phyloP scores from a whole-genome alignment of 2,797 vertebrate species.

The Cottoperca gobio region DNA sequence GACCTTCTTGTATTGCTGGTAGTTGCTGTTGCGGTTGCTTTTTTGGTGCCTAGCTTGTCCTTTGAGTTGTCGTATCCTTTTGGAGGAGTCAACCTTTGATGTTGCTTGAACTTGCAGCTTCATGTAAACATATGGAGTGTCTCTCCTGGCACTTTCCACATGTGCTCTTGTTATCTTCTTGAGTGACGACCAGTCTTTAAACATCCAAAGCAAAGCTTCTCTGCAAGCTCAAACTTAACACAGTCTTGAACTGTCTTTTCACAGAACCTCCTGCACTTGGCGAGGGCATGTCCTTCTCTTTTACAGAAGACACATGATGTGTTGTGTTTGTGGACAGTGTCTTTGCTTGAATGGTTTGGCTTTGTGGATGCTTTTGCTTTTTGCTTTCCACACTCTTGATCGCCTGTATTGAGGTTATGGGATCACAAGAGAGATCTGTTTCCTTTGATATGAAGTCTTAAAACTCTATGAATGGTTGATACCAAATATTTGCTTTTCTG shows the following conservation, averaged over 20 bases:
- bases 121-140: conserved; percentile 38
- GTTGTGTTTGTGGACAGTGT: conserved; percentile 2
- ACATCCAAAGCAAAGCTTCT: conserved; percentile 32
- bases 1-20: background rate
- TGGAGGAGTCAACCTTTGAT: background rate
- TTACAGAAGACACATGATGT: conserved; percentile 22
- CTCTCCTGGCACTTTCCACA: conserved; percentile 31
- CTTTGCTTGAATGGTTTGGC: conserved; percentile 5
- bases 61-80: background rate
- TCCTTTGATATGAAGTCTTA: background rate
- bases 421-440: background rate
- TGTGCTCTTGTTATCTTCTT: background rate
- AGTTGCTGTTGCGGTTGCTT: background rate
- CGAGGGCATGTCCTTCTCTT: background rate
- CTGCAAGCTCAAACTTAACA: conserved; percentile 15
- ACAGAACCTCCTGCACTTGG: background rate
- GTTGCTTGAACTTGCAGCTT: background rate
- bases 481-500: background rate
- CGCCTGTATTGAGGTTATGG: conserved; percentile 7
- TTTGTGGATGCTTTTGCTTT: background rate
- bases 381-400: background rate
- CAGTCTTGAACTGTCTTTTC: background rate
- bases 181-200: conserved; percentile 28
- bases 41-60: background rate
- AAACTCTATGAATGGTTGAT: background rate